phyloP scores from a whole-genome alignment of 1,140 invertebrate species.

The Trinorchestia longiramus region DNA sequence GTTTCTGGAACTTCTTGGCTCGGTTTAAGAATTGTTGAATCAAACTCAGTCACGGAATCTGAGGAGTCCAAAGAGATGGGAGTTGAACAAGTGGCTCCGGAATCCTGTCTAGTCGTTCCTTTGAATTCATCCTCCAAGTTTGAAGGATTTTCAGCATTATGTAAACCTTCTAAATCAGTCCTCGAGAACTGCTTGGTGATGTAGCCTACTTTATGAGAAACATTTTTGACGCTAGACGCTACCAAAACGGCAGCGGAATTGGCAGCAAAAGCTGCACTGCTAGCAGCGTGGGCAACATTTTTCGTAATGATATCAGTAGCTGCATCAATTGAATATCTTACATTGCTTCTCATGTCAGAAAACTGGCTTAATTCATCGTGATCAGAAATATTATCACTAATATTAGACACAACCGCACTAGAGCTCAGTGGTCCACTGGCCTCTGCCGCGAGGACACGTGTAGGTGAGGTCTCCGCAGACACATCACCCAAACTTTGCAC shows the following conservation, averaged over 20 bases:
- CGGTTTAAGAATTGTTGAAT: not conserved
- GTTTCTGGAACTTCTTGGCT: not conserved
- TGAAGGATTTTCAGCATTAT: not conserved
- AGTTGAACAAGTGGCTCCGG: not conserved
- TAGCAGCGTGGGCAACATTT: constrained; percentile 21
- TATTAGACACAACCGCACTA: not conserved
- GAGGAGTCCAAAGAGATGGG: not conserved
- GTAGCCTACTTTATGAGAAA: not conserved
- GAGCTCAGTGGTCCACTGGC: not conserved
- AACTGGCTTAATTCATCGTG: not conserved
- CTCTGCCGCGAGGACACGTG: not conserved
- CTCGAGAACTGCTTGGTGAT: constrained; percentile 29
- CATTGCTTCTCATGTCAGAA: not conserved
- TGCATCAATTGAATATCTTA: not conserved
- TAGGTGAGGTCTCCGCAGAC: not conserved
- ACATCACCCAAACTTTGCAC: not conserved
- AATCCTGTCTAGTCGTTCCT: not conserved
- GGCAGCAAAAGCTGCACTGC: constrained; percentile 18
- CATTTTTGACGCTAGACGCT: not conserved
- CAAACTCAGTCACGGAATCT: constrained; percentile 6
- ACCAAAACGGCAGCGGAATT: not conserved
- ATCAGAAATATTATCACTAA: not conserved
- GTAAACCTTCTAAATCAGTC: not conserved
- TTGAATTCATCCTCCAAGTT: not conserved
- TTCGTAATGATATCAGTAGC: constrained; percentile 10